A percentile compares a stretch with the other conserved stretches of the same genome.
Evolutionary conservation across 2,113 vertebrate species (phyloP).

Genomic region (Leucopternis melanops): DNA sequence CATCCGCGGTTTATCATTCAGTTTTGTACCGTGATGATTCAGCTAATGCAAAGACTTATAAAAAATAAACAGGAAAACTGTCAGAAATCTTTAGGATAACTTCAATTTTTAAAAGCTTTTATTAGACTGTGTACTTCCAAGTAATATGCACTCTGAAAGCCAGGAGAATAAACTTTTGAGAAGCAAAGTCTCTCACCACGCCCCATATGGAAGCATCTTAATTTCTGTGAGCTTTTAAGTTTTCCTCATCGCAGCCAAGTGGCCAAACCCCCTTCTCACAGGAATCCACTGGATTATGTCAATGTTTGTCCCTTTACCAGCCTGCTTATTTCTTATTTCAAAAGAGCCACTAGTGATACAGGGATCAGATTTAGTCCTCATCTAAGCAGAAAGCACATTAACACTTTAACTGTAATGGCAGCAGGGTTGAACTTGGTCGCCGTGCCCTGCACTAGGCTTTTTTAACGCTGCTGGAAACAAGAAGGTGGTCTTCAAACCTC

Average conservation of each 20-base stretch:
- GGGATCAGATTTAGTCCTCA: not conserved
- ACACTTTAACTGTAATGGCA: not conserved
- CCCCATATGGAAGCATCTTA: fast-evolving
- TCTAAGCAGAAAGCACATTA: not conserved
- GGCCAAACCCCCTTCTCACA: not conserved
- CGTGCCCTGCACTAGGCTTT: not conserved
- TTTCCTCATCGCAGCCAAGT: fast-evolving
- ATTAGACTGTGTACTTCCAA: not conserved
- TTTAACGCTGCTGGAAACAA: not conserved
- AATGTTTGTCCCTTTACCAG: not conserved
- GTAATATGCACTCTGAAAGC: not conserved
- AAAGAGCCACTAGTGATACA: not conserved
- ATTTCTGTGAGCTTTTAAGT: not conserved
- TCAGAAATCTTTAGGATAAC: not conserved
- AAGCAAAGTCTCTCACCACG: not conserved
- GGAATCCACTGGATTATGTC: not conserved
- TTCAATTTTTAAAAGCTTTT: not conserved
- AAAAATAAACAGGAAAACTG: not conserved
- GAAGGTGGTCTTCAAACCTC: not conserved
- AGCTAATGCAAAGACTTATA: not conserved
- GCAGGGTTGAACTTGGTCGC: not conserved
- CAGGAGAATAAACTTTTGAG: not conserved
- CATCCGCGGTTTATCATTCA: not conserved
- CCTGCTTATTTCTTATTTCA: not conserved
- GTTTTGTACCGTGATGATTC: not conserved